phyloP scores from a whole-genome alignment of 2,797 vertebrate species.

The Phrynocephalus forsythii region DNA sequence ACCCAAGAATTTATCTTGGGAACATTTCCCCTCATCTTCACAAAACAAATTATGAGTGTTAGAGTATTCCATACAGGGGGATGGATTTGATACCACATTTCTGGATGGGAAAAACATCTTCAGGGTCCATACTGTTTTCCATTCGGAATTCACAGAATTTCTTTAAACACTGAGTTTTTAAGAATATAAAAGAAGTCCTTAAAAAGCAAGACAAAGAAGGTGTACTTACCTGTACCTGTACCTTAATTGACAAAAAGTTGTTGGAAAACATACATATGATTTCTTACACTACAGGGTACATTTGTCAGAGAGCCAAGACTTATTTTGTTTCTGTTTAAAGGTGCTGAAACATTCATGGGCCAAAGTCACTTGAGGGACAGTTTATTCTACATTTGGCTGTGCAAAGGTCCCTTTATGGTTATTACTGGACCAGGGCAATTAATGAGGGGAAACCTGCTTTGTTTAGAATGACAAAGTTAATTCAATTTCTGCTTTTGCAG shows the following conservation, averaged over 20 bases:
- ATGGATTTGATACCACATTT: neutral
- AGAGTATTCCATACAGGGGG: neutral
- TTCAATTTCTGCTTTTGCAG: conserved; percentile 71
- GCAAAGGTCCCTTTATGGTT: neutral
- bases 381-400: neutral
- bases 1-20: neutral
- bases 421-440: neutral
- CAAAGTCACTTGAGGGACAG: neutral
- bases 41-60: neutral
- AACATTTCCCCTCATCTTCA: neutral
- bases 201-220: neutral
- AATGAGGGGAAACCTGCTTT: neutral
- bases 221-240: neutral
- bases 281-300: neutral
- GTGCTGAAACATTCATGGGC: neutral
- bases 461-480: neutral
- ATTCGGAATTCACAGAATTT: neutral
- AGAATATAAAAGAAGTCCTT: neutral
- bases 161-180: neutral
- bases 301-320: neutral
- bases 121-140: neutral
- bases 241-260: neutral
- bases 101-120: neutral
- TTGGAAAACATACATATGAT: neutral
- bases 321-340: neutral